Evolutionary conservation across 2,888 invertebrate species (phyloP).

Genomic region (Cerastis leucographa): DNA sequence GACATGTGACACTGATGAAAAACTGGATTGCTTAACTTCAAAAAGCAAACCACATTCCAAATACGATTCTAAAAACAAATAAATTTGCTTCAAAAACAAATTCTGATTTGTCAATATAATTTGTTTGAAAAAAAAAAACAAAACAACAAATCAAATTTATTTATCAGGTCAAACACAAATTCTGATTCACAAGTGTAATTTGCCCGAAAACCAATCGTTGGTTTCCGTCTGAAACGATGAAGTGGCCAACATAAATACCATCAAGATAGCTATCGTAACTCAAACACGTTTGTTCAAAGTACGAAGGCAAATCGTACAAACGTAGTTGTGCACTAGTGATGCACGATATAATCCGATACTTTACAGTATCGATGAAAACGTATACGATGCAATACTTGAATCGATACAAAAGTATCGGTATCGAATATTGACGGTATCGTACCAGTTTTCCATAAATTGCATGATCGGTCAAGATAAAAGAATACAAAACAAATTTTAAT

Average conservation of each 20-base stretch:
- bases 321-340: background rate
- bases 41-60: background rate
- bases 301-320: slow-evolving; percentile 32
- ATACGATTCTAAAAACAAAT: slow-evolving; percentile 3
- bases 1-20: background rate
- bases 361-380: background rate
- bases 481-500: background rate
- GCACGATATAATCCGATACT: background rate
- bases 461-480: background rate
- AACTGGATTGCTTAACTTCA: background rate
- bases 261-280: slow-evolving; percentile 62
- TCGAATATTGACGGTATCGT: too few relatives aligned
- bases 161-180: background rate
- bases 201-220: slow-evolving; percentile 40
- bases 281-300: slow-evolving; percentile 47
- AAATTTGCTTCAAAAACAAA: background rate
- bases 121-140: background rate
- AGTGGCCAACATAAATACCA: slow-evolving; percentile 61
- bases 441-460: background rate
- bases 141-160: slow-evolving; percentile 2
- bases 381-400: background rate
- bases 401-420: background rate
- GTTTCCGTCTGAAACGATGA: slow-evolving; percentile 42
- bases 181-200: slow-evolving; percentile 11
- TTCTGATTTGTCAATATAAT: background rate